phyloP scores from a whole-genome alignment of 1,140 invertebrate species.

The Delia radicum region DNA sequence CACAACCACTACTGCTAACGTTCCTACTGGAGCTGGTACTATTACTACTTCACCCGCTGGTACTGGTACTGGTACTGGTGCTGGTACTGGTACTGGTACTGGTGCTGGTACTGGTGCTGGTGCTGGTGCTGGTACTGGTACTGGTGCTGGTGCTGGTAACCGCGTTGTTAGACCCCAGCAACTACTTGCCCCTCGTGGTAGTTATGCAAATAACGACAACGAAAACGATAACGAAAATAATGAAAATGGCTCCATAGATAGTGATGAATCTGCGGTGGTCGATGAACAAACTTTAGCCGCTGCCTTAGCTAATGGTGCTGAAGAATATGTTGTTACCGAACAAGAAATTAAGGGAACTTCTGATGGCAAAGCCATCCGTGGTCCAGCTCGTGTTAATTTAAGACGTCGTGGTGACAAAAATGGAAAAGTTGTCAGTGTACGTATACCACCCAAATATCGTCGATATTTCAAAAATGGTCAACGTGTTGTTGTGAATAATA shows the following conservation, averaged over 20 bases:
- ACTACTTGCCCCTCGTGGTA: too few species aligned
- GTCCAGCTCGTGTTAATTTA: constrained; percentile 40
- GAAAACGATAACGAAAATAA: neutral
- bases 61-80: neutral
- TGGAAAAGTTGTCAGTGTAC: constrained; percentile 44
- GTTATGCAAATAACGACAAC: too few species aligned
- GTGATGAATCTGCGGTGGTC: too few species aligned
- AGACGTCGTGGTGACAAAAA: constrained; percentile 42
- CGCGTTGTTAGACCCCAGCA: too few species aligned
- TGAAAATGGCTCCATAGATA: neutral
- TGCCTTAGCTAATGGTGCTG: constrained; percentile 44
- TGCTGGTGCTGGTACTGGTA: neutral
- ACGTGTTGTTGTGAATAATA: constrained; percentile 41
- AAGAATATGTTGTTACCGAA: constrained; percentile 46
- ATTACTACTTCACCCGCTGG: constrained; percentile 34
- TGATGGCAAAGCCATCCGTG: constrained; percentile 39
- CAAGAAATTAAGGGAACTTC: constrained; percentile 36
- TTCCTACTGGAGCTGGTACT: constrained; percentile 40
- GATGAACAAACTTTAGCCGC: constrained; percentile 41
- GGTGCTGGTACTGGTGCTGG: neutral
- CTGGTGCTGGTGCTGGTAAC: neutral
- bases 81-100: neutral
- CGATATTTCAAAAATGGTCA: constrained; percentile 53
- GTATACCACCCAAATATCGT: constrained; percentile 46
- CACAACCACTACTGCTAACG: constrained; percentile 35